These are phyloP conservation scores for Porites lutea DNA, from an alignment of 64 coral and sea anemone genomes.

Conservation along the genomic window DNA sequence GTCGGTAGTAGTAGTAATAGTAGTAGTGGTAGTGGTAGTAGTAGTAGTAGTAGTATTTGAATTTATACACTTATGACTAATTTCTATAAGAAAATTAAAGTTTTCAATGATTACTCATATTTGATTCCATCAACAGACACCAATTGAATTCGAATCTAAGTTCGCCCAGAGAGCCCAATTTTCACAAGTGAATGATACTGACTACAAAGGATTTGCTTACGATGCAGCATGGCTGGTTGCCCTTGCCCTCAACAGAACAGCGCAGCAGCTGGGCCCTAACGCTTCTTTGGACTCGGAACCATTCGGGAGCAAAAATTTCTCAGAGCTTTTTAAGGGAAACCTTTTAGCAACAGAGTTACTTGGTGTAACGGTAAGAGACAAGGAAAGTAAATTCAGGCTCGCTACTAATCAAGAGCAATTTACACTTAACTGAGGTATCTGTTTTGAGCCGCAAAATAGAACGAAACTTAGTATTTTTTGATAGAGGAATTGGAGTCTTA, in stretches of 20 bases:
- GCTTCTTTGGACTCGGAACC: background rate
- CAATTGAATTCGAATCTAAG: conserved; percentile 5
- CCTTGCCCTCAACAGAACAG: conserved; percentile 49
- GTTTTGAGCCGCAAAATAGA: no score
- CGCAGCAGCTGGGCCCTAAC: conserved; percentile 25
- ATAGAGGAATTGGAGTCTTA: no score
- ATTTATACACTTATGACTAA: no score
- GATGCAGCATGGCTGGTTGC: conserved; percentile 72
- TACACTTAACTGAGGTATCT: no score
- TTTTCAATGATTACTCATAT: no score
- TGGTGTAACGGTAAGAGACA: conserved; percentile 63
- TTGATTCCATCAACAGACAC: conserved; percentile 32
- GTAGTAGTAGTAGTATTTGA: no score
- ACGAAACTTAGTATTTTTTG: no score
- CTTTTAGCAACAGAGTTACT: conserved; percentile 40
- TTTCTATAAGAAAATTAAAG: no score
- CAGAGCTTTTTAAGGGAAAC: conserved; percentile 33
- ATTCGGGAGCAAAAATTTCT: conserved; percentile 39
- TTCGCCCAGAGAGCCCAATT: background rate
- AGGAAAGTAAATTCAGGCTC: no score
- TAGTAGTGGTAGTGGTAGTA: no score
- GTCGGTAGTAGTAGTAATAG: no score
- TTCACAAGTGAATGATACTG: background rate
- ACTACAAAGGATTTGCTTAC: conserved; percentile 72
- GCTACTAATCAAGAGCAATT: no score